Percentiles rank a stretch among this genome's conserved stretches.
These are phyloP conservation scores for Euzetes globulus DNA, from an alignment of 2,888 invertebrate species.

Conservation along the genomic window DNA sequence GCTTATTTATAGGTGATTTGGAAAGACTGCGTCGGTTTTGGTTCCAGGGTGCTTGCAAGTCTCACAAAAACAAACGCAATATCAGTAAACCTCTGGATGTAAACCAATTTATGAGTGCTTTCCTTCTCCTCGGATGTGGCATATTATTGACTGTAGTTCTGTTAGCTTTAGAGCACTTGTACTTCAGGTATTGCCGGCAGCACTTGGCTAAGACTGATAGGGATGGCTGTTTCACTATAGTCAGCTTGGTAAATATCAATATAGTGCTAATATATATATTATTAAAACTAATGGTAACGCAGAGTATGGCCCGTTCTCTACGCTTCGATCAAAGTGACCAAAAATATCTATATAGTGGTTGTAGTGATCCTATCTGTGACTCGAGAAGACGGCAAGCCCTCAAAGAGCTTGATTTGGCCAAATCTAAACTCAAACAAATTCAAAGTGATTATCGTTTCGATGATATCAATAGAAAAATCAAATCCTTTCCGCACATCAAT, in stretches of 20 bases:
- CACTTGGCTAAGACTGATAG: constrained; percentile 75
- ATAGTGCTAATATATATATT: background rate
- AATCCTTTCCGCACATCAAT: background rate
- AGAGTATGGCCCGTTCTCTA: constrained; percentile 45
- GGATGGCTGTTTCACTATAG: constrained; percentile 85
- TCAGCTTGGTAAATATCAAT: constrained; percentile 68
- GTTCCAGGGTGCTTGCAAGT: constrained; percentile 94
- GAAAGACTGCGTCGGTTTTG: constrained; percentile 83
- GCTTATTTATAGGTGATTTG: constrained; percentile 62
- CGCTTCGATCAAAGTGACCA: constrained; percentile 67
- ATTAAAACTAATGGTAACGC: background rate
- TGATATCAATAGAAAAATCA: background rate
- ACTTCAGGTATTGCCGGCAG: constrained; percentile 82
- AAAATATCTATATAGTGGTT: constrained; percentile 66
- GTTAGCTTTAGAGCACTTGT: constrained; percentile 81
- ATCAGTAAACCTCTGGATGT: constrained; percentile 54
- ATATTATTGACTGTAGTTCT: constrained; percentile 81
- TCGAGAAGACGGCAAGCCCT: constrained; percentile 81
- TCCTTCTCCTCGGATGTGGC: constrained; percentile 87
- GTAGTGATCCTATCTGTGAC: constrained; percentile 70
- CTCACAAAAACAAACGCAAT: constrained; percentile 71
- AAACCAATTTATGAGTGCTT: constrained; percentile 90
- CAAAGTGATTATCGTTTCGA: constrained; percentile 3
- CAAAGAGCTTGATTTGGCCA: constrained; percentile 79
- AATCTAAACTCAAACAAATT: constrained; percentile 44